These are phyloP conservation scores for Psittacula cyanocephala DNA, from an alignment of 2,113 vertebrate genomes.

Conservation along the genomic window DNA sequence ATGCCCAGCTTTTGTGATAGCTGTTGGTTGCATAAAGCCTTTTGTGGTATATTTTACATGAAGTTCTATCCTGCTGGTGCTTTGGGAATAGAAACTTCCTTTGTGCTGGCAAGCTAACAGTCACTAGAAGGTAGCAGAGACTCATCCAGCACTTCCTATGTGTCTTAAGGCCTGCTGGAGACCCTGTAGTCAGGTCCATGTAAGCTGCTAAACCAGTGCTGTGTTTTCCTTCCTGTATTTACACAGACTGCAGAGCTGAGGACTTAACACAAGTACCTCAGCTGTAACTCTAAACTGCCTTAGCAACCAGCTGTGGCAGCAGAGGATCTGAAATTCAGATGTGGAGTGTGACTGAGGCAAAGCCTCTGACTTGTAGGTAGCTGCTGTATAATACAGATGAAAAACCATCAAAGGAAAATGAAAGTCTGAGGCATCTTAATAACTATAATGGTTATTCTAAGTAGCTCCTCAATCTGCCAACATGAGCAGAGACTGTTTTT, in stretches of 20 bases:
- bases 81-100: neutral
- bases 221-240: neutral
- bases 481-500: neutral
- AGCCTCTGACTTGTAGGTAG: neutral
- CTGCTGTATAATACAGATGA: neutral
- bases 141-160: neutral
- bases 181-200: neutral
- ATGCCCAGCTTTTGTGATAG: neutral
- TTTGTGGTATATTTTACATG: neutral
- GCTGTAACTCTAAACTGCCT: conserved; percentile 11
- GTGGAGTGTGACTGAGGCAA: neutral
- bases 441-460: neutral
- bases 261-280: neutral
- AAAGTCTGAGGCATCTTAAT: neutral
- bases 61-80: neutral
- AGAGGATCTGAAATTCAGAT: neutral
- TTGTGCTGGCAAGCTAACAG: neutral
- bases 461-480: neutral
- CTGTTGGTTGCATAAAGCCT: neutral
- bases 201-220: neutral
- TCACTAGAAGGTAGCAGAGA: neutral
- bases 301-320: neutral
- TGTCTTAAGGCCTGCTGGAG: neutral
- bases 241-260: neutral
- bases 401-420: neutral